phyloP scores from a whole-genome alignment of 2,888 invertebrate genomes.

The Agriotes lineatus region DNA sequence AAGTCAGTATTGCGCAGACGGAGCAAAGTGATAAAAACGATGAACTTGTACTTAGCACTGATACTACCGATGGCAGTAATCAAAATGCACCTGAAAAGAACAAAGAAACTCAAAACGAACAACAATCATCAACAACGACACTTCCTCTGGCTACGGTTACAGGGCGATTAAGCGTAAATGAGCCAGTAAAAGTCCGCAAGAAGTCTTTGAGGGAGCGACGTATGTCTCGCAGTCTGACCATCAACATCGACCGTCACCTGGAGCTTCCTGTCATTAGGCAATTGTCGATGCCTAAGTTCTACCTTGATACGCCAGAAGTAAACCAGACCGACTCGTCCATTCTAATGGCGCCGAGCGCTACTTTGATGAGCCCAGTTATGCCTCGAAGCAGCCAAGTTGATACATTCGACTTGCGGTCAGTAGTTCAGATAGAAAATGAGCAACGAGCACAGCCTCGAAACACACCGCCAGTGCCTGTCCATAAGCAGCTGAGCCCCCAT shows the following conservation, averaged over 20 bases:
- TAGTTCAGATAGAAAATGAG: slow-evolving; percentile 64
- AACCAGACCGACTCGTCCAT: slow-evolving; percentile 58
- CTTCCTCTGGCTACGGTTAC: neutral
- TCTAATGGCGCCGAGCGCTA: slow-evolving; percentile 53
- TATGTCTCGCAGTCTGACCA: slow-evolving; percentile 61
- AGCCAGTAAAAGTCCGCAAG: slow-evolving; percentile 54
- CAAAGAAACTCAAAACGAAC: neutral
- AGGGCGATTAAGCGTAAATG: slow-evolving; percentile 9
- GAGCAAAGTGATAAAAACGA: neutral
- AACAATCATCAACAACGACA: neutral
- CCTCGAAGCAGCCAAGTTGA: slow-evolving; percentile 54
- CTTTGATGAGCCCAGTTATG: slow-evolving; percentile 59
- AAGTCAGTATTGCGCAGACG: slow-evolving; percentile 7
- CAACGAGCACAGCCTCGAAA: slow-evolving; percentile 6
- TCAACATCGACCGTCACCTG: slow-evolving; percentile 55
- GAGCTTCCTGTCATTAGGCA: slow-evolving; percentile 64
- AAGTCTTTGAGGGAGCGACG: slow-evolving; percentile 62
- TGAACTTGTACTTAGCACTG: neutral
- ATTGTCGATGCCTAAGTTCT: slow-evolving; percentile 65
- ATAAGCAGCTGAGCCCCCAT: slow-evolving; percentile 30
- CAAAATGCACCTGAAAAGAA: neutral
- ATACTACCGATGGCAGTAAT: neutral
- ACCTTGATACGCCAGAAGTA: slow-evolving; percentile 62
- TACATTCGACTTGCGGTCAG: slow-evolving; percentile 61
- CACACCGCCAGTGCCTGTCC: slow-evolving; percentile 34